Base-by-base conservation (phyloP, 2,113 vertebrate genomes). In the Solenodon paradoxus region DNA sequence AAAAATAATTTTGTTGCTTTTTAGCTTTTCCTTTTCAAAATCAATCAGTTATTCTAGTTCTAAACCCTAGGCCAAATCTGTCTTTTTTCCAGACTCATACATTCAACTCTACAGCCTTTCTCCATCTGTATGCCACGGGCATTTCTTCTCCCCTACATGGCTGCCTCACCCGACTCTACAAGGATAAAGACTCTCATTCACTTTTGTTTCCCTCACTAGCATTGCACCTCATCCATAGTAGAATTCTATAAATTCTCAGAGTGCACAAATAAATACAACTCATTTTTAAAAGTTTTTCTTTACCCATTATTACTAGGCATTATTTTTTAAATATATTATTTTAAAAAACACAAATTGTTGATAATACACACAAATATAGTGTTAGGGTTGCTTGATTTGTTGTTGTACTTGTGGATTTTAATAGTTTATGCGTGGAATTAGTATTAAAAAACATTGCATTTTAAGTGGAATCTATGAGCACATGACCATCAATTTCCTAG, bases 21-120 rank as follows among this genome's bases (percentile, higher is more conserved):
- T 90, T 63, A 96, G 63, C 40, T 47, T 92, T 92, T 94, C 51
- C 45, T 96, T 51, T 89, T 85, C 47, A 87, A 95, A 51, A 85
- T 59, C 68, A 68, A 91, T 66, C 5, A 61, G 13, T 72, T 79
- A 79, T 57, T 93, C 19, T 19, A 92, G 38, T 49, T 92, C 32
- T 92, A 7, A 78, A 71, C 28, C 61, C 10, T 55, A 89, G 26
- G 55, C 22, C 85, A 93, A 92, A 42, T 26, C n/a, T 90, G 86
- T 53, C n/a, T 79, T 89, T 32, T 86, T 96, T 68, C 40, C 69
- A 83, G 74, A 57, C 9, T 55, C 42, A 38, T 38, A 24, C 24
- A 38, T 72, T 38, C 74, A 72, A 40, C 66, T 49, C n/a, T 4
- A 28, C 2, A 7, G 30, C 49, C 17, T 79, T 68, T 17, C 22